phyloP scores from a whole-genome alignment of 2,113 vertebrate genomes.

The Formicarius rufipectus region DNA sequence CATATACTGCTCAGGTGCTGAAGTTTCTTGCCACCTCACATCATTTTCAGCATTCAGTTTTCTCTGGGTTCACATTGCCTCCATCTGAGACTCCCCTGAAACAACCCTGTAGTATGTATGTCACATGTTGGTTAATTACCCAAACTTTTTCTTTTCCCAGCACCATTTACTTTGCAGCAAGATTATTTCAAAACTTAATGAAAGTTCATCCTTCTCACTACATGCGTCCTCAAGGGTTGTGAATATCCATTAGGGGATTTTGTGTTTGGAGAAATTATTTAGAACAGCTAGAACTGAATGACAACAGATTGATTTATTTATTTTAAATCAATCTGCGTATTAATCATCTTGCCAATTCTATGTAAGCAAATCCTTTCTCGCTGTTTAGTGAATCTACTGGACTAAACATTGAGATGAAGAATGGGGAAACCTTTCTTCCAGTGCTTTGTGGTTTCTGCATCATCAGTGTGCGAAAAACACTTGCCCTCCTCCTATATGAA shows the following conservation, averaged over 20 bases:
- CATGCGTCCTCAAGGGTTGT: accelerated
- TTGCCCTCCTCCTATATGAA: not conserved
- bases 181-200: not conserved
- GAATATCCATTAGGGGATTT: not conserved
- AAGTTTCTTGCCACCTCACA: not conserved
- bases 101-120: accelerated
- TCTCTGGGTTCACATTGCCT: not conserved
- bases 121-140: not conserved
- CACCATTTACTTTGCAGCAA: not conserved
- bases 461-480: not conserved
- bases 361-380: not conserved
- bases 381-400: not conserved
- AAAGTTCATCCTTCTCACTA: not conserved
- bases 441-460: not conserved
- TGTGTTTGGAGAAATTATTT: not conserved
- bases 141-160: not conserved
- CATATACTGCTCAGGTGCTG: not conserved
- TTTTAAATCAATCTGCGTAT: not conserved
- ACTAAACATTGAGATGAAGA: not conserved
- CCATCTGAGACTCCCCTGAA: not conserved
- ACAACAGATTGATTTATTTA: not conserved
- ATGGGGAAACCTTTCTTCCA: not conserved
- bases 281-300: not conserved
- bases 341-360: not conserved
- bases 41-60: not conserved